A percentile compares a stretch with the other conserved stretches of the same genome.
Evolutionary conservation across 2,113 vertebrate species (phyloP).

Genomic region (Xiphophorus maculatus): DNA sequence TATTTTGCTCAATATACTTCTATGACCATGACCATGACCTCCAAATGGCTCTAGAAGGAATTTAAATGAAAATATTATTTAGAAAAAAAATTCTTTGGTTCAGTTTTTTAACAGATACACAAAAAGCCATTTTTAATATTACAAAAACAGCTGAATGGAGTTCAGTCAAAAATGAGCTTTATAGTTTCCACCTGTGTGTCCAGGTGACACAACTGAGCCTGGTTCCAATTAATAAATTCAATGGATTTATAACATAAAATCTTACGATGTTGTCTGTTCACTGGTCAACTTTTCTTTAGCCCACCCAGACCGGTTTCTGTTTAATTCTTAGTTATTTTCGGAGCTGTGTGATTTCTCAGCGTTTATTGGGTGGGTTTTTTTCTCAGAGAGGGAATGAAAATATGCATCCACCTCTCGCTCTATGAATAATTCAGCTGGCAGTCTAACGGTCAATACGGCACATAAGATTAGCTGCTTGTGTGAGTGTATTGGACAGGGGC

Average conservation of each 20-base stretch:
- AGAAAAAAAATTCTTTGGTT: too few species aligned
- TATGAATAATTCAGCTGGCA: conserved; percentile 67
- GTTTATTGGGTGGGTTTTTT: conserved; percentile 30
- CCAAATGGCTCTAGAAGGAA: background rate
- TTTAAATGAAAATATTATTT: background rate
- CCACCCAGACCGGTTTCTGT: background rate
- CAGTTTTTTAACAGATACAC: background rate
- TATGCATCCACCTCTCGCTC: conserved; percentile 32
- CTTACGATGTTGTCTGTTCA: background rate
- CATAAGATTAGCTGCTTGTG: conserved; percentile 60
- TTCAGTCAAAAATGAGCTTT: conserved; percentile 1
- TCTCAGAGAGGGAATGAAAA: conserved; percentile 35
- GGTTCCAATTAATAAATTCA: background rate
- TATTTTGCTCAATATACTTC: background rate
- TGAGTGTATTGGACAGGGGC: conserved; percentile 57
- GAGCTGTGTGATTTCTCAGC: conserved; percentile 29
- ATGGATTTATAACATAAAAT: conserved; percentile 3
- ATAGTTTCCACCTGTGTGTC: background rate
- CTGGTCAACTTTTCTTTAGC: background rate
- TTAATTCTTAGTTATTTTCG: conserved; percentile 37
- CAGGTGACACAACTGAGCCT: background rate
- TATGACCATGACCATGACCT: background rate
- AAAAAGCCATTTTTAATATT: background rate
- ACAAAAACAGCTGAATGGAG: background rate
- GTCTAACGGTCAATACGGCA: conserved; percentile 63